Percentiles rank a stretch among this genome's conserved stretches.
phyloP scores from a whole-genome alignment of 2,797 vertebrate species.

The Gallinago stenura region DNA sequence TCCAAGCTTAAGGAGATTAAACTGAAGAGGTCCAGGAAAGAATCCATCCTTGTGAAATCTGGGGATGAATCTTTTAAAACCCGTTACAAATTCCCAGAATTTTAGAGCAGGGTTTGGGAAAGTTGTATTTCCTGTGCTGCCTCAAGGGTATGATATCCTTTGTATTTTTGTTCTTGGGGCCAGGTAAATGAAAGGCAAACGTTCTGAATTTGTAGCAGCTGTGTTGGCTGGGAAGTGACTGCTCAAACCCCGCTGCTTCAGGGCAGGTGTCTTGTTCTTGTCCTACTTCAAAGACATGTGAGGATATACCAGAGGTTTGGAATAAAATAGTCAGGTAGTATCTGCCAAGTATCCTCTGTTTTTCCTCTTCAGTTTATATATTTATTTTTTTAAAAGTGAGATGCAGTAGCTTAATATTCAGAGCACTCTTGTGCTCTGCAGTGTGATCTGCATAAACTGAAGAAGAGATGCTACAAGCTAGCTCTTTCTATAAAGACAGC shows the following conservation, averaged over 20 bases:
- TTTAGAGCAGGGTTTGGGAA: slow-evolving; percentile 19
- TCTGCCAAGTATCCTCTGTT: not conserved
- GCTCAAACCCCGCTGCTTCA: not conserved
- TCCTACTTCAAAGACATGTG: not conserved
- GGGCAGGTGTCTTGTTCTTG: slow-evolving; percentile 10
- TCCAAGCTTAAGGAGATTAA: slow-evolving; percentile 67
- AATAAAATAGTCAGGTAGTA: not conserved
- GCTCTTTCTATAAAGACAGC: not conserved
- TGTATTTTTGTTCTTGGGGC: slow-evolving; percentile 25
- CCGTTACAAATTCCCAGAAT: slow-evolving; percentile 30
- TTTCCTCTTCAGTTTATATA: not conserved
- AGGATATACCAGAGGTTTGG: not conserved
- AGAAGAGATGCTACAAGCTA: slow-evolving; percentile 38
- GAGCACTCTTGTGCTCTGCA: slow-evolving; percentile 47
- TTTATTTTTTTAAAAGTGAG: not conserved
- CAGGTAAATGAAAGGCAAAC: slow-evolving; percentile 13
- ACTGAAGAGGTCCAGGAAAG: slow-evolving; percentile 56
- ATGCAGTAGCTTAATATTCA: slow-evolving; percentile 60
- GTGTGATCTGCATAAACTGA: slow-evolving; percentile 57
- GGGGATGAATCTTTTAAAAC: slow-evolving; percentile 34
- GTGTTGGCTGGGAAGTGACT: not conserved
- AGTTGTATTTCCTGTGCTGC: slow-evolving; percentile 1
- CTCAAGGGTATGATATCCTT: slow-evolving; percentile 27
- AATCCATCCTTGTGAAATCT: slow-evolving; percentile 39
- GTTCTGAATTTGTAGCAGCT: slow-evolving; percentile 20